phyloP scores from a whole-genome alignment of 2,113 vertebrate species.

The Lamprotornis superbus region DNA sequence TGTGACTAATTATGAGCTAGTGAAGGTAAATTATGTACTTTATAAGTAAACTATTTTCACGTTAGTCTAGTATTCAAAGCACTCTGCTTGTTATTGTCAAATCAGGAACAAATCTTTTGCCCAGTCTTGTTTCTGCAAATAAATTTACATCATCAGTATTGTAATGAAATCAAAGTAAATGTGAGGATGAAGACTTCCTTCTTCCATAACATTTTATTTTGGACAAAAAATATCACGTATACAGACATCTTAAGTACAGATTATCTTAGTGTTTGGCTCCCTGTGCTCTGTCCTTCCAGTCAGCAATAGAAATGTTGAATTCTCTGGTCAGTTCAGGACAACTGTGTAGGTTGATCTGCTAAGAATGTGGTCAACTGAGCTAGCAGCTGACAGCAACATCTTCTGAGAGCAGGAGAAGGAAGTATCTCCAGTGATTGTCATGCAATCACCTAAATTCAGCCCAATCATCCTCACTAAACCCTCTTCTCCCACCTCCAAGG shows the following conservation, averaged over 20 bases:
- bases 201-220: neutral
- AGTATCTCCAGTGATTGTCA: neutral
- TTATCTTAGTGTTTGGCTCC: neutral
- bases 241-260: neutral
- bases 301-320: neutral
- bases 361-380: neutral
- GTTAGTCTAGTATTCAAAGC: neutral
- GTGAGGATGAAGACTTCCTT: neutral
- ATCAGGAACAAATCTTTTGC: neutral
- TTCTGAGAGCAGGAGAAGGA: neutral
- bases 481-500: neutral
- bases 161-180: neutral
- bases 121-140: conserved; percentile 11
- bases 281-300: neutral
- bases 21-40: neutral
- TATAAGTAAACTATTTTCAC: neutral
- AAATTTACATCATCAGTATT: neutral
- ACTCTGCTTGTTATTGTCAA: neutral
- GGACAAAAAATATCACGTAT: neutral
- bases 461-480: neutral
- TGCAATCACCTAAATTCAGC: neutral
- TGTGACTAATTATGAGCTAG: neutral
- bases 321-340: neutral
- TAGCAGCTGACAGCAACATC: neutral
- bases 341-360: neutral